These are phyloP conservation scores for Galaxias olidus DNA, from an alignment of 2,797 vertebrate genomes.

Conservation along the genomic window DNA sequence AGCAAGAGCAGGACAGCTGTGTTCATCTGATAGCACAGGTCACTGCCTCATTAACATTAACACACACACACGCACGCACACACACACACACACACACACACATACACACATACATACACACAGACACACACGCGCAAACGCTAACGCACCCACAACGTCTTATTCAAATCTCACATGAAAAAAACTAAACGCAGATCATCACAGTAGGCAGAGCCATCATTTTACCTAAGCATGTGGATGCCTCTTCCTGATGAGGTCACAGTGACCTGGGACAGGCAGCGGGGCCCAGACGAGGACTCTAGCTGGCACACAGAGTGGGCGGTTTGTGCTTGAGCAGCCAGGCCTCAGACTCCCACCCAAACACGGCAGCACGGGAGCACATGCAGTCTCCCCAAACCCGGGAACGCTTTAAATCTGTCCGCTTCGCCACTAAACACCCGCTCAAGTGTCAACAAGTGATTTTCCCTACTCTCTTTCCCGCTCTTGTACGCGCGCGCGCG, in stretches of 20 bases:
- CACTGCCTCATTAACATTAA: conserved; percentile 62
- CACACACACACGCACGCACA: conserved; percentile 37
- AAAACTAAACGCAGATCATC: conserved; percentile 19
- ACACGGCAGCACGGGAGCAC: not conserved
- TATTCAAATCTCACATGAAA: not conserved
- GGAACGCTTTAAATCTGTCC: conserved; percentile 23
- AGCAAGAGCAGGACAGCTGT: conserved; percentile 73
- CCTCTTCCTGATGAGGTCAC: not conserved
- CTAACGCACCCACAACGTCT: conserved; percentile 1
- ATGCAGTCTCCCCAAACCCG: not conserved
- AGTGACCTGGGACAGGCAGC: too few relatives aligned
- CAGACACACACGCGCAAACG: conserved; percentile 25
- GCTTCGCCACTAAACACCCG: conserved; percentile 27
- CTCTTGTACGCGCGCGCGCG: conserved; percentile 10
- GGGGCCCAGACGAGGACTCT: not conserved
- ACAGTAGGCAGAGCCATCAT: not conserved
- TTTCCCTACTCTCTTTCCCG: conserved; percentile 11
- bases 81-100: conserved; percentile 37
- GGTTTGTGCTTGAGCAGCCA: not conserved
- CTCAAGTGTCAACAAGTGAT: conserved; percentile 51
- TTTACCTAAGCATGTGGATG: conserved; percentile 6
- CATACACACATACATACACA: conserved; percentile 55
- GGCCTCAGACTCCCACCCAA: not conserved
- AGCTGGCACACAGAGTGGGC: not conserved
- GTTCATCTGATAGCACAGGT: conserved; percentile 79